These are phyloP conservation scores for Mugil cephalus DNA, from an alignment of 2,113 vertebrate genomes.

Conservation along the genomic window DNA sequence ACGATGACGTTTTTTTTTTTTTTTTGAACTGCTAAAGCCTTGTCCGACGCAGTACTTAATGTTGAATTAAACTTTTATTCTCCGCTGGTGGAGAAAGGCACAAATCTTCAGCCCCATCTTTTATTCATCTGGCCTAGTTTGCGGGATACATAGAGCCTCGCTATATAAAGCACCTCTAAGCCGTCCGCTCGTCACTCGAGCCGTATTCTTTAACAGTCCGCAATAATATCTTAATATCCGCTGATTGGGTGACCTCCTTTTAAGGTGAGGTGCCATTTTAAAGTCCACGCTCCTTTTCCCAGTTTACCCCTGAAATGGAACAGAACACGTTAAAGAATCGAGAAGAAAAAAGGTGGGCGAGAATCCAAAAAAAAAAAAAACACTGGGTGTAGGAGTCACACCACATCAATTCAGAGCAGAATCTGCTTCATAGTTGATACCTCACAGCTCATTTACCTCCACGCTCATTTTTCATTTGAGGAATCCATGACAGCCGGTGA, in stretches of 20 bases:
- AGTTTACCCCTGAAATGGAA: constrained; percentile 18
- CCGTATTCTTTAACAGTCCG: constrained; percentile 37
- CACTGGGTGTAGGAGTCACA: constrained; percentile 59
- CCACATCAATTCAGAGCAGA: constrained; percentile 70
- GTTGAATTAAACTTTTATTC: constrained; percentile 68
- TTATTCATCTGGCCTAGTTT: constrained; percentile 62
- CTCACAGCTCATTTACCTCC: constrained; percentile 76
- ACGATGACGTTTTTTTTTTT: constrained; percentile 36
- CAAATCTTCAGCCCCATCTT: constrained; percentile 65
- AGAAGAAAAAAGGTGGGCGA: constrained; percentile 41
- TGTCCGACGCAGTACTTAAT: constrained; percentile 54
- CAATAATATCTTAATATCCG: constrained; percentile 38
- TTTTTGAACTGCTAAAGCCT: constrained; percentile 3
- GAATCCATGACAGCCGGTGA: constrained; percentile 54
- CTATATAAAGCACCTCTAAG: constrained; percentile 1
- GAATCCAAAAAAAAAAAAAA: constrained; percentile 36
- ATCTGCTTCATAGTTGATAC: constrained; percentile 64
- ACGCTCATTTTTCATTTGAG: constrained; percentile 63
- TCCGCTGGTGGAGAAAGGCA: constrained; percentile 30
- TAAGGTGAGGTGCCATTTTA: constrained; percentile 12
- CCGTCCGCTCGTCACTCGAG: constrained; percentile 41
- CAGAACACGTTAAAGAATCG: constrained; percentile 36
- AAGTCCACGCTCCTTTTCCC: constrained; percentile 13
- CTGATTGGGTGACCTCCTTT: constrained; percentile 49
- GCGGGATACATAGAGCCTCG: constrained; percentile 40